phyloP scores from a whole-genome alignment of 1,140 invertebrate species.

The Apolygus lucorum region DNA sequence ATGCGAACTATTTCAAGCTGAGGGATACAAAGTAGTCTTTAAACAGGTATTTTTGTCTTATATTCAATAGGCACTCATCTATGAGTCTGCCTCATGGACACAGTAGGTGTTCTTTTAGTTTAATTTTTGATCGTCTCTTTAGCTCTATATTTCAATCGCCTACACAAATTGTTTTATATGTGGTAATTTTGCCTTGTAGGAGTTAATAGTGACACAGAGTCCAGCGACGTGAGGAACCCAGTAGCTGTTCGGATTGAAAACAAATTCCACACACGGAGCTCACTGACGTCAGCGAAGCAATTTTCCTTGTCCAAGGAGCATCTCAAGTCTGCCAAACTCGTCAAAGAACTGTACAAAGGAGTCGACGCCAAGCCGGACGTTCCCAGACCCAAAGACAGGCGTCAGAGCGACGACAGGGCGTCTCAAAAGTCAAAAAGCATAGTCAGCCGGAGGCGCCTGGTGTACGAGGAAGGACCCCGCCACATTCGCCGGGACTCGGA shows the following conservation, averaged over 20 bases:
- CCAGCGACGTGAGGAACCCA: too few species aligned
- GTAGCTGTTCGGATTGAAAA: background rate
- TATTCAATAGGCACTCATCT: too few species aligned
- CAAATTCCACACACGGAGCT: background rate
- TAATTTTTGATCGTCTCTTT: too few species aligned
- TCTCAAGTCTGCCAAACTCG: constrained; percentile 23
- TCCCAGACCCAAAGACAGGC: background rate
- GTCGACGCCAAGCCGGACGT: background rate
- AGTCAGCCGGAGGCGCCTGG: background rate
- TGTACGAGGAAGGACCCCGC: background rate
- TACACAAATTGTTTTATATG: too few species aligned
- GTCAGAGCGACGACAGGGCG: background rate
- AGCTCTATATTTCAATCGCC: too few species aligned
- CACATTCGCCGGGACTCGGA: constrained; percentile 11
- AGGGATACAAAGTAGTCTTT: too few species aligned
- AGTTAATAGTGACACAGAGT: too few species aligned
- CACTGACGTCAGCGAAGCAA: constrained; percentile 7
- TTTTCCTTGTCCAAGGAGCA: constrained; percentile 25
- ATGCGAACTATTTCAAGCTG: too few species aligned
- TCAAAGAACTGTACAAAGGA: constrained; percentile 20
- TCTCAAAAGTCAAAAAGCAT: background rate
- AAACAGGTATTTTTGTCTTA: too few species aligned
- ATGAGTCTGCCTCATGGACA: too few species aligned
- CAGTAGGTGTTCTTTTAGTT: too few species aligned
- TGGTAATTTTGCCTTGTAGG: too few species aligned